These are phyloP conservation scores for Hoplostethus atlanticus DNA, from an alignment of 2,797 vertebrate genomes.

Conservation along the genomic window DNA sequence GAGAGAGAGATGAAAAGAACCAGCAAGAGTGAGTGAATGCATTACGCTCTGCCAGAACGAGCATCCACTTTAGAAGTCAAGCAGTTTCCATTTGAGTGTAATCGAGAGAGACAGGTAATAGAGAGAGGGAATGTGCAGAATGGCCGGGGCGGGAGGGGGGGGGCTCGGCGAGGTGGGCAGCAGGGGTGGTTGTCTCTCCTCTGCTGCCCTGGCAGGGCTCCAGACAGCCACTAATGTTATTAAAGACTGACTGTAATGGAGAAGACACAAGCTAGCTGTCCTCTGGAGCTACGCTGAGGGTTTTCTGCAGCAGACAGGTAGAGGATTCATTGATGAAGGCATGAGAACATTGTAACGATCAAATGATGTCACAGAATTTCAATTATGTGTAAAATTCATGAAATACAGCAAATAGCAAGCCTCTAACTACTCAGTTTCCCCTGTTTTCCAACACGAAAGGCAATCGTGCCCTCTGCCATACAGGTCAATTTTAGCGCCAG, in stretches of 20 bases:
- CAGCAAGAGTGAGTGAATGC: neutral
- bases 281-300: neutral
- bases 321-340: neutral
- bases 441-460: neutral
- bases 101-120: slow-evolving; percentile 54
- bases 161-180: slow-evolving; percentile 13
- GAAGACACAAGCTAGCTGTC: neutral
- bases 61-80: slow-evolving; percentile 39
- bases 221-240: slow-evolving; percentile 59
- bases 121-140: slow-evolving; percentile 64
- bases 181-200: slow-evolving; percentile 46
- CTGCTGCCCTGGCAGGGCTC: slow-evolving; percentile 51
- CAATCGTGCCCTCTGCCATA: neutral
- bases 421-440: neutral
- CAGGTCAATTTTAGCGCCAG: neutral
- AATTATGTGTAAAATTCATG: neutral
- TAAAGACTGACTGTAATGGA: slow-evolving; percentile 35
- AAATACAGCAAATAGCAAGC: neutral
- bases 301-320: neutral
- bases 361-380: neutral
- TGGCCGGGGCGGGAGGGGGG: slow-evolving; percentile 26
- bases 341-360: neutral
- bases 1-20: slow-evolving; percentile 7
- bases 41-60: slow-evolving; percentile 5
- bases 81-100: slow-evolving; percentile 40